Evolutionary conservation across 1,140 invertebrate genomes (phyloP), one percentile per base, ranked within the genome.

Genomic region (Drosophila persimilis): DNA sequence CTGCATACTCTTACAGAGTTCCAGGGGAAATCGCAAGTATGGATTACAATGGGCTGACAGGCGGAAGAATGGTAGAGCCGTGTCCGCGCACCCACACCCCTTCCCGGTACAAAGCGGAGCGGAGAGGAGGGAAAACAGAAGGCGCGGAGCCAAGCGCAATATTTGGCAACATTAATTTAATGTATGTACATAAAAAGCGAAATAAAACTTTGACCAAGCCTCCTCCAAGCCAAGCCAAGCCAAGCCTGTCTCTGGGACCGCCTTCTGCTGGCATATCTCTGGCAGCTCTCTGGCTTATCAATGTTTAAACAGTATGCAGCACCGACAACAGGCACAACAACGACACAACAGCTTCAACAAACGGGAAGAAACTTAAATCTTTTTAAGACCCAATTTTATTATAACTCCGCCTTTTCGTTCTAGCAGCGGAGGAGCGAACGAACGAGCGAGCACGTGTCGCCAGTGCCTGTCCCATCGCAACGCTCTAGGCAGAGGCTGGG

Each of bases 301-400:
- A 84, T 83, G 79, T 83, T 83, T 83, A 84, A 83, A 78, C 79
- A 83, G 79, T 59, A 77, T 61, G 47, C 54, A 53, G 26, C 58
- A 56, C 24, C 48, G 22, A 46, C 35, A 35, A 43, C 20, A n/a
- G 26, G 39, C 45, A 46, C 69, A 59, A 59, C 29, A 45, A 11
- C 43, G 39, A 29, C 39, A 17, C 2, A 24, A 51, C 26, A 53
- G 20, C 45, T 5, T 26, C 24, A 26, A 26, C 24, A 26, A 31
- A 31, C 45, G 11, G 15, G 8, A 66, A 45, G 50, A 65, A 75
- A 47, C 58, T 66, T 52, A 51, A 51, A 77, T 67, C 63, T 64
- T 77, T 60, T 77, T 35, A 73, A 77, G 58, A 48, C 54, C 11
- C 55, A 48, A 63, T 67, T 80, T 80, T 73, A 77, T 81, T 59